Conservation (phyloP, 35 echinoderm and acorn worm species). For the Apostichopus parvimensis region DNA sequence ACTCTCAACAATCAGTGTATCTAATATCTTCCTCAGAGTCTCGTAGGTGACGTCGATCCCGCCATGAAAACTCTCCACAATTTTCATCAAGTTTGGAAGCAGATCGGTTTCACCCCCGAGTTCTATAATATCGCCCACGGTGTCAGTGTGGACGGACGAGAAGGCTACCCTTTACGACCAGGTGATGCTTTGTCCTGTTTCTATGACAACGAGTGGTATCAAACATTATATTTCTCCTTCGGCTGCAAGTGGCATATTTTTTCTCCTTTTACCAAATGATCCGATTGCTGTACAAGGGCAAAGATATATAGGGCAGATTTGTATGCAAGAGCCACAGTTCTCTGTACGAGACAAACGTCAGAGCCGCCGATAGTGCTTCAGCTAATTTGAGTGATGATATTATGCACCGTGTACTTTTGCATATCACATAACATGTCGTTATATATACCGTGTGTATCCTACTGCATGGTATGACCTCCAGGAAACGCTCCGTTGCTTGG, state of each 20-base stretch:
- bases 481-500: too few species aligned
- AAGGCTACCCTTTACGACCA: conserved; percentile 94
- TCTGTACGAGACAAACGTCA: too few species aligned
- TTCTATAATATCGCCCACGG: conserved; percentile 92
- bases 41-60: conserved; percentile 84
- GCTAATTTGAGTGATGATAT: not conserved
- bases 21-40: conserved; percentile 52
- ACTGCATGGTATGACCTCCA: too few species aligned
- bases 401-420: too few species aligned
- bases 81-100: conserved; percentile 94
- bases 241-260: not conserved
- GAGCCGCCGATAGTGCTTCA: not conserved
- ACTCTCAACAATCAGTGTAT: too few species aligned
- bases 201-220: not conserved
- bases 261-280: not conserved
- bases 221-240: too few species aligned
- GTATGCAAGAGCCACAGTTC: too few species aligned
- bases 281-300: not conserved
- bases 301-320: too few species aligned
- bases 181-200: conserved; percentile 48
- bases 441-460: too few species aligned
- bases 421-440: too few species aligned
- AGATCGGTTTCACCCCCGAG: conserved; percentile 92
- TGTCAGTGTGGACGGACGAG: conserved; percentile 65
- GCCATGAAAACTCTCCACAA: conserved; percentile 97